These are phyloP conservation scores for Chaenocephalus aceratus DNA, from an alignment of 2,113 vertebrate species.

Conservation along the genomic window DNA sequence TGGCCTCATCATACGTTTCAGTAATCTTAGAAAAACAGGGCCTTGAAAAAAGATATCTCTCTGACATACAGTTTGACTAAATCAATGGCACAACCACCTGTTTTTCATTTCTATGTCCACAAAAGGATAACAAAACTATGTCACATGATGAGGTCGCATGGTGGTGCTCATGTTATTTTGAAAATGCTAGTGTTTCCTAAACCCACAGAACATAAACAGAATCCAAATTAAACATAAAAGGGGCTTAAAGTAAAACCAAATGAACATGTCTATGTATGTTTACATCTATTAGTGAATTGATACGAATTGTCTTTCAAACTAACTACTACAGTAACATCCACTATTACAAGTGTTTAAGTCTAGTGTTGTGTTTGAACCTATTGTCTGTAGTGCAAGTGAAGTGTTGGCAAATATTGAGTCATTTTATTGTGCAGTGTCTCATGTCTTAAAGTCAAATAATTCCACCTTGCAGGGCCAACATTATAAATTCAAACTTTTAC, in stretches of 20 bases:
- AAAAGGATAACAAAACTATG: constrained; percentile 1
- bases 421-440: neutral
- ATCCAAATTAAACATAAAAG: neutral
- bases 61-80: constrained; percentile 26
- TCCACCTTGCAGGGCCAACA: neutral
- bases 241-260: neutral
- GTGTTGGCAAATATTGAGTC: neutral
- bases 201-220: neutral
- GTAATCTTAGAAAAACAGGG: constrained; percentile 54
- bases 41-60: neutral
- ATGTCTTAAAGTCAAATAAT: neutral
- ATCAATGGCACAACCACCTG: constrained; percentile 37
- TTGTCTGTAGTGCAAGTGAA: neutral
- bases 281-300: neutral
- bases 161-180: constrained; percentile 1
- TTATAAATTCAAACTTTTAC: neutral
- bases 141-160: constrained; percentile 16
- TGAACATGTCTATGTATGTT: no score
- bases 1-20: constrained; percentile 32
- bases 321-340: neutral
- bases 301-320: neutral
- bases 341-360: neutral
- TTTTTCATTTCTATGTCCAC: constrained; percentile 44
- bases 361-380: neutral
- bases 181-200: constrained; percentile 2